Base-by-base conservation (phyloP, 30 jellyfish, hydroid and myxozoan genomes). In the Cassiopea xamachana region DNA sequence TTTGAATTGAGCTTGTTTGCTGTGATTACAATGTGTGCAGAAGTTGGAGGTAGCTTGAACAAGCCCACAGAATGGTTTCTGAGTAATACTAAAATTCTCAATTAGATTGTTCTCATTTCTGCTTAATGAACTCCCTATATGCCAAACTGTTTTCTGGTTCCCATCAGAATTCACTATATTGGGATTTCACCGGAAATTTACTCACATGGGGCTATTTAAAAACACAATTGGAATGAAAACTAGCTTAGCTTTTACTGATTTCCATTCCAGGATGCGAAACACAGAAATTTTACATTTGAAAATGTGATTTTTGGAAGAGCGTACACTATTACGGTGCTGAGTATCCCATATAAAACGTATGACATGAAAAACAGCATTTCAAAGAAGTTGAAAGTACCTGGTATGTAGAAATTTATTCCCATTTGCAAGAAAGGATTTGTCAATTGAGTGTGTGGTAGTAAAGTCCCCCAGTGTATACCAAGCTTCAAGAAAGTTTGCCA, bases 291-390 rank as follows among this genome's bases (percentile, higher is more conserved):
- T 46, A 75, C 84, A 8, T 75, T 75, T 17, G 46, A 75, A 17
- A 46, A 45, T 39, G 19, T 75, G 64, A 39, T 18, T 1, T 75
- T 75, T 46, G 69, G 64, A 16, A 6, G 27, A 44, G 39, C 19
- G 14, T 75, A 39, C 10, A 18, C 10, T 0, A 55, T 46, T 1
- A 46, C 10, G 17, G 84, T 75, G 45, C 45, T 6, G 64, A 39
- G 47, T 39, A 16, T 75, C 2, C 84, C 84, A 51, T 10, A 5
- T 1, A 75, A 55, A 9, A 46, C 14, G 1, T 12, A 55, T 1
- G 45, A 55, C 60, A 75, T 75, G 84, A 46, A 44, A 39, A 75
- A 75, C 69, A 75, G 84, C 64, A 75, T 75, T 75, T 49, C 45
- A 75, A 46, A 59, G 9, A 14, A 16, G 39, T 10, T 75, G 8